phyloP scores from a whole-genome alignment of 2,113 vertebrate species.

The Ceyx cyanopectus region DNA sequence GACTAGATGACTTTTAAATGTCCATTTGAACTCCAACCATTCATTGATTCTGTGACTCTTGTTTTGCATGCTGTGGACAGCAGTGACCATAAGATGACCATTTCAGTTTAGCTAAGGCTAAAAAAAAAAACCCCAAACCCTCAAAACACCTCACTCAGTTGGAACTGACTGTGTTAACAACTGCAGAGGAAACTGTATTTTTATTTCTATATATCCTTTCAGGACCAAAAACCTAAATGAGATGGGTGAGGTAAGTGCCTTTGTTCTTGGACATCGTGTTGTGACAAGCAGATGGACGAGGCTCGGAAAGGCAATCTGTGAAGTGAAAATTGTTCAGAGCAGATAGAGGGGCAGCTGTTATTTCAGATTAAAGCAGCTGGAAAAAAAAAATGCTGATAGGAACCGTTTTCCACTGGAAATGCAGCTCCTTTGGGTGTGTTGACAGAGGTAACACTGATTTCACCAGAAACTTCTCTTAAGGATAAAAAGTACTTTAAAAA shows the following conservation, averaged over 20 bases:
- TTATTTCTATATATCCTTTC: neutral
- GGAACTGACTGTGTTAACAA: neutral
- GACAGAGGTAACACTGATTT: neutral
- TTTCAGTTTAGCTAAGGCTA: neutral
- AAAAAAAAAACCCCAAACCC: neutral
- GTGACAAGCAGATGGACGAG: neutral
- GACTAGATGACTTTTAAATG: neutral
- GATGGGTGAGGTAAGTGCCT: neutral
- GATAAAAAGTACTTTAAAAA: neutral
- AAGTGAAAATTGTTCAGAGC: neutral
- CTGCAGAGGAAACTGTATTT: neutral
- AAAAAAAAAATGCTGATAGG: neutral
- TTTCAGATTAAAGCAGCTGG: neutral
- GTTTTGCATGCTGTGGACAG: accelerated
- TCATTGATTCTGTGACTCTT: neutral
- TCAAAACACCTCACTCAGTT: neutral
- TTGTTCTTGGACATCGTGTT: neutral
- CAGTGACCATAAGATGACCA: neutral
- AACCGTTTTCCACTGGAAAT: neutral
- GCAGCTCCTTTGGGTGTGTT: neutral
- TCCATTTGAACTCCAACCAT: neutral
- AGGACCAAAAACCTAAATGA: neutral
- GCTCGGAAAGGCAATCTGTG: neutral
- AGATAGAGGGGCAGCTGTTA: neutral
- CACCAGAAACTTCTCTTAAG: neutral